These are phyloP conservation scores for Asarcornis scutulata DNA, from an alignment of 2,113 vertebrate species.

Conservation along the genomic window DNA sequence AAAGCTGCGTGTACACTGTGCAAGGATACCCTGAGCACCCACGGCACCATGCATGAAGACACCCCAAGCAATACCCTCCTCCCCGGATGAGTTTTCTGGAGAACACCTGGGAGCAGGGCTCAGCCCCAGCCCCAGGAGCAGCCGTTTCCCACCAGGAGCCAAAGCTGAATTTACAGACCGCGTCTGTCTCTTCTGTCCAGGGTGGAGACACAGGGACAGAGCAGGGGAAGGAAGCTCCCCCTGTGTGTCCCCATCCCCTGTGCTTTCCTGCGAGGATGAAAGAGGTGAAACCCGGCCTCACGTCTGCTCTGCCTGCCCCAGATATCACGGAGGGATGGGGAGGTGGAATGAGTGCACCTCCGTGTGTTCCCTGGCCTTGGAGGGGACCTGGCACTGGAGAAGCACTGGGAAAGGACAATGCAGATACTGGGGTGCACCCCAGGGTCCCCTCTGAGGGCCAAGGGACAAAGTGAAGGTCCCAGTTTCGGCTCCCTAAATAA, in stretches of 20 bases:
- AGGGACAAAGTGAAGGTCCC: not conserved
- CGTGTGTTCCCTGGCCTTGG: not conserved
- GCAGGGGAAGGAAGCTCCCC: not conserved
- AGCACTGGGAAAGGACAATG: not conserved
- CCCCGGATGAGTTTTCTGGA: no score
- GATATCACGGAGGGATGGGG: accelerated
- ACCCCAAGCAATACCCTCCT: not conserved
- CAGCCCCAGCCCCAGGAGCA: not conserved
- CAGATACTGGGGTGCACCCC: not conserved
- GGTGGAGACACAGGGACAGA: accelerated
- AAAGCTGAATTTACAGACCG: no score
- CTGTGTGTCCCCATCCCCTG: accelerated
- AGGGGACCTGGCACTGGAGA: not conserved
- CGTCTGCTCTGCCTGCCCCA: not conserved
- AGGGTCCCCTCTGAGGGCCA: not conserved
- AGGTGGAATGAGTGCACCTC: not conserved
- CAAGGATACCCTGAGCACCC: no score
- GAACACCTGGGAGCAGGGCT: no score
- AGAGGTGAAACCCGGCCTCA: not conserved
- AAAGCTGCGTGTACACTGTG: no score
- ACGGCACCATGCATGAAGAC: not conserved
- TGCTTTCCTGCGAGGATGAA: not conserved
- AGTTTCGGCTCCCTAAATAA: not conserved
- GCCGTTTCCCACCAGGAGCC: no score
- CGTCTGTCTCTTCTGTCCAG: accelerated